Percentiles rank a stretch among this genome's conserved stretches.
phyloP scores from a whole-genome alignment of 2,113 vertebrate species.

The Fulmarus glacialis region DNA sequence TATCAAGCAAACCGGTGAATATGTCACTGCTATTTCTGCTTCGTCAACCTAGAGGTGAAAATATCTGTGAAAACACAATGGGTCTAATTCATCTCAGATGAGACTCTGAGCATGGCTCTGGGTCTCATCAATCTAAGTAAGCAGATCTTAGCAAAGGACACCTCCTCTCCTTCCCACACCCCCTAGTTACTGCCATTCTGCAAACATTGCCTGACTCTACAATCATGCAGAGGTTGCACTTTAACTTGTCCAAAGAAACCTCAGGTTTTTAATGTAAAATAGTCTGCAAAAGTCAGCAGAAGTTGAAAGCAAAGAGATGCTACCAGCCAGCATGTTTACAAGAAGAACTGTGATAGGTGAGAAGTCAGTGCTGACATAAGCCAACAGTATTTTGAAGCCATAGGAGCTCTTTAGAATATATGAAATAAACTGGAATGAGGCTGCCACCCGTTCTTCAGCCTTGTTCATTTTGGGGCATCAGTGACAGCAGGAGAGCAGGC shows the following conservation, averaged over 20 bases:
- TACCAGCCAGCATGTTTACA: neutral
- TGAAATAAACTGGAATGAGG: neutral
- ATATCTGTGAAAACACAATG: neutral
- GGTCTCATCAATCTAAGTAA: neutral
- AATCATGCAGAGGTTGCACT: neutral
- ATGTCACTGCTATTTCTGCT: neutral
- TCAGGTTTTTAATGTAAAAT: neutral
- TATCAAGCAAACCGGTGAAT: neutral
- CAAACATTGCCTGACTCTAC: neutral
- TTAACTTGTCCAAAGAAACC: neutral
- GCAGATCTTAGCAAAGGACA: neutral
- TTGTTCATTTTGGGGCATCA: neutral
- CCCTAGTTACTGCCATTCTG: neutral
- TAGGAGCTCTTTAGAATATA: neutral
- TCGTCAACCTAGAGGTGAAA: neutral
- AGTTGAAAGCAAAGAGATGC: neutral
- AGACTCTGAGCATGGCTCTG: neutral
- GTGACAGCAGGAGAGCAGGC: neutral
- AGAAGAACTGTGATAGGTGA: neutral
- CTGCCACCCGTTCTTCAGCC: neutral
- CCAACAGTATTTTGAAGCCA: neutral
- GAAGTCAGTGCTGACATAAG: neutral
- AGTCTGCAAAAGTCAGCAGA: neutral
- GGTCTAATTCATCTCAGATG: neutral
- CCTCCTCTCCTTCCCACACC: neutral